Evolutionary conservation across 2,888 invertebrate genomes (phyloP).

Genomic region (Leptopterna dolabrata): DNA sequence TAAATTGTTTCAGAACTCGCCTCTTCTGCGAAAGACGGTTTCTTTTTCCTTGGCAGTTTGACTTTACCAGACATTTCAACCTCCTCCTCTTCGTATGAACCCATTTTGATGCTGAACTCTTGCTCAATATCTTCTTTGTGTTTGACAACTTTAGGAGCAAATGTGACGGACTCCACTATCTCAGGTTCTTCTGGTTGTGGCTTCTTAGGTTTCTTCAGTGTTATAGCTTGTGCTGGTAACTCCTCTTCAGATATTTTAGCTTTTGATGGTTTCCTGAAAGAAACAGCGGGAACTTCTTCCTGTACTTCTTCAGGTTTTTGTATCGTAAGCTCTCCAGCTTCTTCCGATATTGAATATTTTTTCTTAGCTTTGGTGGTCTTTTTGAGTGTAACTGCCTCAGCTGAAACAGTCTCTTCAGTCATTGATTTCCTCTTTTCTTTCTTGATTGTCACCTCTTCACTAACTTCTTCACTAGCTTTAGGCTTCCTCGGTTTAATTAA

Average conservation of each 20-base stretch:
- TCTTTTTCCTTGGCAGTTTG: constrained; percentile 77
- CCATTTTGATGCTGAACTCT: constrained; percentile 87
- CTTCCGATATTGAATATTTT: constrained; percentile 64
- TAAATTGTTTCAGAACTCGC: constrained; percentile 76
- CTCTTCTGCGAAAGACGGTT: constrained; percentile 82
- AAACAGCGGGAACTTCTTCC: constrained; percentile 69
- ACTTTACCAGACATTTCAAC: constrained; percentile 88
- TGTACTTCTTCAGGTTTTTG: constrained; percentile 65
- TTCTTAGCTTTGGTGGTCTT: constrained; percentile 63
- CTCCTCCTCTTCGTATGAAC: constrained; percentile 89
- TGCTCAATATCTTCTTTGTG: constrained; percentile 86
- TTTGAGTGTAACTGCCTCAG: constrained; percentile 60
- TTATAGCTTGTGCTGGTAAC: constrained; percentile 66
- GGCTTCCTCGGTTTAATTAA: constrained; percentile 61
- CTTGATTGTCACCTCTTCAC: constrained; percentile 64
- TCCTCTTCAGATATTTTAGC: constrained; percentile 67
- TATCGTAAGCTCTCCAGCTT: constrained; percentile 69
- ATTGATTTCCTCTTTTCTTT: constrained; percentile 62
- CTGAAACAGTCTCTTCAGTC: constrained; percentile 47
- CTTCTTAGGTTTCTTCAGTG: constrained; percentile 73
- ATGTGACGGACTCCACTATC: constrained; percentile 78
- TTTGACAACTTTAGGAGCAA: constrained; percentile 66
- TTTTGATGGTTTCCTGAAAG: constrained; percentile 69
- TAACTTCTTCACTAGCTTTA: constrained; percentile 62
- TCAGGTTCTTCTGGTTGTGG: constrained; percentile 78